phyloP scores from a whole-genome alignment of 2,797 vertebrate genomes.

The Mionectes olivaceus region DNA sequence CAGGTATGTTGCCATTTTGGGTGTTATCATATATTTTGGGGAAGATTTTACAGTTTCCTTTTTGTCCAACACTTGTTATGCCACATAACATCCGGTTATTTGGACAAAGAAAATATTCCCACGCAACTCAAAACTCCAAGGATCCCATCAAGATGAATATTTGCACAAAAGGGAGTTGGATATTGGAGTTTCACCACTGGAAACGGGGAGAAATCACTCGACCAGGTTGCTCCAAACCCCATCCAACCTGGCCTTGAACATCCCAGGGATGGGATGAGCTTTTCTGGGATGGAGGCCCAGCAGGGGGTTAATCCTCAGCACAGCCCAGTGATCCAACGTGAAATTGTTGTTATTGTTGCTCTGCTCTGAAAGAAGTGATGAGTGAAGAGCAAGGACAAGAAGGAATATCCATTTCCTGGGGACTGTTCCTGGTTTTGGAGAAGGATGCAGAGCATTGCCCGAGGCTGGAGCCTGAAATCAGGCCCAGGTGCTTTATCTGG shows the following conservation, averaged over 20 bases:
- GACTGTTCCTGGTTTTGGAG: not conserved
- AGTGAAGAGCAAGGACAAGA: not conserved
- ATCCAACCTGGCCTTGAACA: rapidly evolving
- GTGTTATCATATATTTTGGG: not conserved
- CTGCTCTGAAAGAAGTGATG: not conserved
- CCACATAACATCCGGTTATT: not conserved
- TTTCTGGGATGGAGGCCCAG: not conserved
- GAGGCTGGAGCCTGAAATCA: not conserved
- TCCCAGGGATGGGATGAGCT: not conserved
- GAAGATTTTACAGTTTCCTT: not conserved
- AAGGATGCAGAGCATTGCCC: not conserved
- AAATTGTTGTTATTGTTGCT: not conserved
- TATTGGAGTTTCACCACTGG: not conserved
- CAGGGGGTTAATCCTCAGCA: not conserved
- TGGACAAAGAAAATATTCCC: not conserved
- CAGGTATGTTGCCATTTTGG: too few species aligned
- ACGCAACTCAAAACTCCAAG: not conserved
- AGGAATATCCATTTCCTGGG: not conserved
- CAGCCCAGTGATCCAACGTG: rapidly evolving
- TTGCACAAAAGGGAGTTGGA: not conserved
- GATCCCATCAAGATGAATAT: not conserved
- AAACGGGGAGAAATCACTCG: rapidly evolving
- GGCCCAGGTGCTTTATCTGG: not conserved
- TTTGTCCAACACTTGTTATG: not conserved
- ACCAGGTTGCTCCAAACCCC: not conserved